Conservation (phyloP, 2,797 vertebrate species). For the Nyctibius grandis region DNA sequence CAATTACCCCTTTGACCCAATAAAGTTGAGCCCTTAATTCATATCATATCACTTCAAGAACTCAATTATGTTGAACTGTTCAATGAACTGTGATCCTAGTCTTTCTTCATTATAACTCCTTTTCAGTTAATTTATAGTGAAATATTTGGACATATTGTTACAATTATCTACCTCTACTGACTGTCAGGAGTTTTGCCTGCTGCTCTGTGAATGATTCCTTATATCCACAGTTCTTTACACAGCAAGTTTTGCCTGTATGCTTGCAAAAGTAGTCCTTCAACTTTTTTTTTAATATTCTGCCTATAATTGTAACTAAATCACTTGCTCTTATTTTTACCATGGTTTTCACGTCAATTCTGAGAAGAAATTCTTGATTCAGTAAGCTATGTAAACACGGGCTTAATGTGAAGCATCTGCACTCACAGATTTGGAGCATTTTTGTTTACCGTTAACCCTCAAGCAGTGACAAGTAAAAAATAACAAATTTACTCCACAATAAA, state of each 20-base stretch:
- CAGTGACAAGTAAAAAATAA: neutral
- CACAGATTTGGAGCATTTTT: neutral
- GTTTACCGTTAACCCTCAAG: neutral
- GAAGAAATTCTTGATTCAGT: neutral
- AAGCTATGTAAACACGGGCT: neutral
- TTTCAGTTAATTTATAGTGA: slow-evolving; percentile 9
- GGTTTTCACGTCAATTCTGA: neutral
- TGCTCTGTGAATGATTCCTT: neutral
- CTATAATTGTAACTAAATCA: neutral
- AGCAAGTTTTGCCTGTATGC: neutral
- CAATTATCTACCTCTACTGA: neutral
- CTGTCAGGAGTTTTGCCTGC: neutral
- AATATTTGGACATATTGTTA: slow-evolving; percentile 46
- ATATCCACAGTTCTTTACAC: neutral
- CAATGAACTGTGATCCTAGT: neutral
- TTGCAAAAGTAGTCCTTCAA: neutral
- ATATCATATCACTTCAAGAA: neutral
- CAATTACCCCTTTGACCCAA: slow-evolving; percentile 3
- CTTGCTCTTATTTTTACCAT: neutral
- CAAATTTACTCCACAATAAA: neutral
- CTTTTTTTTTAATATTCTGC: neutral
- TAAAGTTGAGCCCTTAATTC: neutral
- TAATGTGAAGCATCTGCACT: neutral
- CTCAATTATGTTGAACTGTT: neutral
- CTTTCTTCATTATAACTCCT: neutral